Evolutionary conservation across 2,113 vertebrate genomes (phyloP).

Genomic region (Hucho hucho): DNA sequence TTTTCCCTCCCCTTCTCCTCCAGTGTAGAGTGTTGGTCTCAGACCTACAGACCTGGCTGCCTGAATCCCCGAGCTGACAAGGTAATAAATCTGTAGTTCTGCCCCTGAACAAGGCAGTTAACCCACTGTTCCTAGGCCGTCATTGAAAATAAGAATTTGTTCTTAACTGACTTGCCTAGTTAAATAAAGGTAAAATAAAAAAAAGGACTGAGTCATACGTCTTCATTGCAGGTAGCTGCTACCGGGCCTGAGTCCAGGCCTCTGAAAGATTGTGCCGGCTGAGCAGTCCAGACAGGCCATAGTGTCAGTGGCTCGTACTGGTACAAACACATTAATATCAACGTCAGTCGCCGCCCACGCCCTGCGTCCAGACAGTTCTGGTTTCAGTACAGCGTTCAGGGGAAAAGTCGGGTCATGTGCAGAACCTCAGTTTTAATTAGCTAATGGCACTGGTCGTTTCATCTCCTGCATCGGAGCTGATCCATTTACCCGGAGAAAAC

Average conservation of each 20-base stretch:
- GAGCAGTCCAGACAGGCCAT: slow-evolving; percentile 46
- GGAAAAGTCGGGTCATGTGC: slow-evolving; percentile 68
- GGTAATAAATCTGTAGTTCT: too few relatives aligned
- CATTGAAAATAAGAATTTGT: too few relatives aligned
- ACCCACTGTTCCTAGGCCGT: too few relatives aligned
- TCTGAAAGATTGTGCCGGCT: slow-evolving; percentile 38
- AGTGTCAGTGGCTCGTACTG: slow-evolving; percentile 49
- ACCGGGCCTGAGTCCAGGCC: not conserved
- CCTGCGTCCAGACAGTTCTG: slow-evolving; percentile 61
- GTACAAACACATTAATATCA: slow-evolving; percentile 69
- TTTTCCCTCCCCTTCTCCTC: too few relatives aligned
- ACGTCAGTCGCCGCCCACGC: slow-evolving; percentile 58
- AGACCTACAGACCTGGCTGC: not conserved
- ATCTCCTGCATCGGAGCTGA: slow-evolving; percentile 65
- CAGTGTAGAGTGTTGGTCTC: not conserved
- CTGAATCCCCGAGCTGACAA: too few relatives aligned
- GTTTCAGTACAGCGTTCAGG: slow-evolving; percentile 65
- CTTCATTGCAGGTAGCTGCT: slow-evolving; percentile 26
- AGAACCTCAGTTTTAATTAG: slow-evolving; percentile 71
- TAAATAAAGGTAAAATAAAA: too few relatives aligned
- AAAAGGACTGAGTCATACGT: not conserved
- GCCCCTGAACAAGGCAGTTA: too few relatives aligned
- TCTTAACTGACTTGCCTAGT: too few relatives aligned
- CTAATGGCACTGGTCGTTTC: slow-evolving; percentile 68
- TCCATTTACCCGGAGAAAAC: slow-evolving; percentile 61